phyloP scores from a whole-genome alignment of 2,888 invertebrate genomes.

The Hirtodrosophila trivittata region DNA sequence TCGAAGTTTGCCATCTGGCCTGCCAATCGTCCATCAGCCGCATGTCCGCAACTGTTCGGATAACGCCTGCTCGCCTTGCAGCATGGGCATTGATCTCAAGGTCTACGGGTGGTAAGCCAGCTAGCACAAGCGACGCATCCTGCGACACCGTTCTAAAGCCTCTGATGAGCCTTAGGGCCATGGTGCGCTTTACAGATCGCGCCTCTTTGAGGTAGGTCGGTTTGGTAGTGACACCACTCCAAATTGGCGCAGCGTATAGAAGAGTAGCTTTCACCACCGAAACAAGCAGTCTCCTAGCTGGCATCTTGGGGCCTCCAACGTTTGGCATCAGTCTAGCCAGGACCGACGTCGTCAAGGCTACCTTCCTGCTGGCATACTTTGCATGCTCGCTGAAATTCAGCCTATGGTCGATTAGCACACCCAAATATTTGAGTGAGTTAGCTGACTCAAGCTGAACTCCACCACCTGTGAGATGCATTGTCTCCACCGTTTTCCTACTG shows the following conservation, averaged over 20 bases:
- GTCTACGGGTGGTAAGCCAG: background rate
- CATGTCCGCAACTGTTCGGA: too few species aligned
- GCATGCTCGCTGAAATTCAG: slow-evolving; percentile 8
- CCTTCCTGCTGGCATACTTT: slow-evolving; percentile 5
- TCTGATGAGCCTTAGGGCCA: background rate
- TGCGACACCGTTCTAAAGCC: background rate
- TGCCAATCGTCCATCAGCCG: background rate
- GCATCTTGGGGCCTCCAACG: background rate
- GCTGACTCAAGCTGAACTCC: background rate
- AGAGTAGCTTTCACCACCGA: background rate
- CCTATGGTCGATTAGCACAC: slow-evolving; percentile 6
- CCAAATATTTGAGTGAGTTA: background rate
- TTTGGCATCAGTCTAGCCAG: slow-evolving; percentile 4
- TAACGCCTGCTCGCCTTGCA: background rate
- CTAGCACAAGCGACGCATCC: background rate
- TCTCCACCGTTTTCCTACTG: background rate
- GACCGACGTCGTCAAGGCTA: background rate
- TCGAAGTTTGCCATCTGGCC: background rate
- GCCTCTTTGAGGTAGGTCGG: background rate
- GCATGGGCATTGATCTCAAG: too few species aligned
- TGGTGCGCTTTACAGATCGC: background rate
- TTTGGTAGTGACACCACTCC: background rate
- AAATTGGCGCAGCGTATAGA: background rate
- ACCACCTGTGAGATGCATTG: background rate
- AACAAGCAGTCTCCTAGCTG: background rate